phyloP scores from a whole-genome alignment of 1,140 invertebrate species.

The Drusus annulatus region DNA sequence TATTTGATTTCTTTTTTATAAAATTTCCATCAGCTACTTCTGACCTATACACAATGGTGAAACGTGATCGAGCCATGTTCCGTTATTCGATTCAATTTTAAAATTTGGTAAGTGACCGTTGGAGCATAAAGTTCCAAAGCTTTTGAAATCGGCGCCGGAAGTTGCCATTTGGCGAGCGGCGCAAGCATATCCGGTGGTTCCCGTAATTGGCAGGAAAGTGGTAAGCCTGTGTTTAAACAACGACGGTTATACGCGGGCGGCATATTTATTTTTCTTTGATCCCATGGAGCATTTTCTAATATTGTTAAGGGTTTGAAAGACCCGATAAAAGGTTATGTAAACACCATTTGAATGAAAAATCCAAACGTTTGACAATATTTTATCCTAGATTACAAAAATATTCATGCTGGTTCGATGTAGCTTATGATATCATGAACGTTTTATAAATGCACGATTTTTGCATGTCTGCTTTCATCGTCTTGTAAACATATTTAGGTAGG shows the following conservation, averaged over 20 bases:
- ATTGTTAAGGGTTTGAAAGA: too few species aligned
- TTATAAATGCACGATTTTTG: too few species aligned
- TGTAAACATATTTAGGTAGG: too few species aligned
- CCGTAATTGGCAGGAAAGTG: conserved; percentile 57
- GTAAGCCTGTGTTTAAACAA: conserved; percentile 54
- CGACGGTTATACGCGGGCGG: conserved; percentile 29
- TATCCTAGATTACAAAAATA: not conserved
- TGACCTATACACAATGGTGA: not conserved
- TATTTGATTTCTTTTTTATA: not conserved
- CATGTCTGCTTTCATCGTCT: too few species aligned
- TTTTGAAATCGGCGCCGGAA: conserved; percentile 56
- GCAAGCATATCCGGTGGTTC: conserved; percentile 55
- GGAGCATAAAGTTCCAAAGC: conserved; percentile 48
- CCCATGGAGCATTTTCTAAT: too few species aligned
- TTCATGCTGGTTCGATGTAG: too few species aligned
- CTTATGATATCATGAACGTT: too few species aligned
- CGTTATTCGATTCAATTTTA: conserved; percentile 49
- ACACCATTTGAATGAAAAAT: too few species aligned
- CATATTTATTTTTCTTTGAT: conserved; percentile 9
- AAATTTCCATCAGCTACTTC: not conserved
- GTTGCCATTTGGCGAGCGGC: conserved; percentile 51
- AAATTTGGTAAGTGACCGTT: conserved; percentile 41
- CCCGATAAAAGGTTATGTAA: too few species aligned
- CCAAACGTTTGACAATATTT: not conserved
- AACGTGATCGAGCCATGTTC: conserved; percentile 38